Conservation (phyloP, 2,113 vertebrate genomes). For the Ailurus styani region DNA sequence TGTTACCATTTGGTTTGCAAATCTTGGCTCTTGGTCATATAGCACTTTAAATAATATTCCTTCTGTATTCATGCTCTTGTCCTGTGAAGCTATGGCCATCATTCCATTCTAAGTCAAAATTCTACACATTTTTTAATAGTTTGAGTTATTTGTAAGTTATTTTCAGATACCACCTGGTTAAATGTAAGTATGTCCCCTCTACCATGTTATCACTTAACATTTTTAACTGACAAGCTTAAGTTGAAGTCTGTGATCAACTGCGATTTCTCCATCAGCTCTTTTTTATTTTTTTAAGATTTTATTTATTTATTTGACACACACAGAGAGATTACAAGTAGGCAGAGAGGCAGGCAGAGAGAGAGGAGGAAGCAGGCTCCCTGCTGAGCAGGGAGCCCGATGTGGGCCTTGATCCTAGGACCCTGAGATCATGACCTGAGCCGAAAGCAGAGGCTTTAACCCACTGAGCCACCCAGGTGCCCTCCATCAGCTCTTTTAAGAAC, state of each 20-base stretch:
- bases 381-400: too few species aligned
- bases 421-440: too few species aligned
- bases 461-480: too few species aligned
- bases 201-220: not conserved
- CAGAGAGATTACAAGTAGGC: too few species aligned
- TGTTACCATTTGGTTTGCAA: not conserved
- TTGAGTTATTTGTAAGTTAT: not conserved
- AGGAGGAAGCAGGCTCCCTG: too few species aligned
- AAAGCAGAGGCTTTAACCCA: too few species aligned
- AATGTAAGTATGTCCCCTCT: not conserved
- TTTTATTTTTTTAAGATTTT: too few species aligned
- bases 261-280: not conserved
- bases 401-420: too few species aligned
- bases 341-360: too few species aligned
- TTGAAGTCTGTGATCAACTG: not conserved
- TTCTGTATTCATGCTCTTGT: not conserved
- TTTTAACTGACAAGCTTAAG: not conserved
- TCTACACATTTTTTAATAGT: not conserved
- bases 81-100: not conserved
- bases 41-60: not conserved
- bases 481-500: not conserved
- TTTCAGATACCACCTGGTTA: not conserved
- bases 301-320: too few species aligned
- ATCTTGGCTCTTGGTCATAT: not conserved
- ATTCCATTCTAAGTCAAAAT: not conserved